These are phyloP conservation scores for Daphoenositta chrysoptera DNA, from an alignment of 2,113 vertebrate genomes.

Conservation along the genomic window DNA sequence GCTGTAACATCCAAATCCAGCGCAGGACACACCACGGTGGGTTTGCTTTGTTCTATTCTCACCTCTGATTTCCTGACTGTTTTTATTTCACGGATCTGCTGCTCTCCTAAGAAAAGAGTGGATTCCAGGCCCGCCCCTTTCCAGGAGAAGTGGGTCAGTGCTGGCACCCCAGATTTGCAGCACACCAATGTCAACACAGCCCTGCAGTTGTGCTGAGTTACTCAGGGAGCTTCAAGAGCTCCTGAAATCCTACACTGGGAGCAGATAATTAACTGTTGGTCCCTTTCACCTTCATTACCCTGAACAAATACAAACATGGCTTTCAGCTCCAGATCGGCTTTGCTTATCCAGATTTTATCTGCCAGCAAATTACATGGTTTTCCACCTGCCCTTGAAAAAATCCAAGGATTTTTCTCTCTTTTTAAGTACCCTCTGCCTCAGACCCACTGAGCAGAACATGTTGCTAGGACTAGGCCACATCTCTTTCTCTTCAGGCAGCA, in stretches of 20 bases:
- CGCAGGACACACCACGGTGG: fast-evolving
- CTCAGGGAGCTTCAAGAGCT: background rate
- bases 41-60: background rate
- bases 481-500: background rate
- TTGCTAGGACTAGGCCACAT: background rate
- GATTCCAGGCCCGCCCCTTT: background rate
- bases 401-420: background rate
- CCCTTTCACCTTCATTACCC: background rate
- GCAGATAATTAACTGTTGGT: background rate
- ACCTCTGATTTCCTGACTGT: background rate
- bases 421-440: background rate
- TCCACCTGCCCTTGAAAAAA: background rate
- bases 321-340: background rate
- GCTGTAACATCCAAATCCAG: background rate
- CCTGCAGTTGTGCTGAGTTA: background rate
- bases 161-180: background rate
- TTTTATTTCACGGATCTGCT: background rate
- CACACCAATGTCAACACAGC: background rate
- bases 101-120: background rate
- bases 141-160: background rate
- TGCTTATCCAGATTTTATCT: background rate
- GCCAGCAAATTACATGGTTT: background rate
- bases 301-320: background rate
- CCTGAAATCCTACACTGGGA: background rate
- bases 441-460: fast-evolving